Base-by-base conservation (phyloP, 2,888 invertebrate species). In the Melieria picta region DNA sequence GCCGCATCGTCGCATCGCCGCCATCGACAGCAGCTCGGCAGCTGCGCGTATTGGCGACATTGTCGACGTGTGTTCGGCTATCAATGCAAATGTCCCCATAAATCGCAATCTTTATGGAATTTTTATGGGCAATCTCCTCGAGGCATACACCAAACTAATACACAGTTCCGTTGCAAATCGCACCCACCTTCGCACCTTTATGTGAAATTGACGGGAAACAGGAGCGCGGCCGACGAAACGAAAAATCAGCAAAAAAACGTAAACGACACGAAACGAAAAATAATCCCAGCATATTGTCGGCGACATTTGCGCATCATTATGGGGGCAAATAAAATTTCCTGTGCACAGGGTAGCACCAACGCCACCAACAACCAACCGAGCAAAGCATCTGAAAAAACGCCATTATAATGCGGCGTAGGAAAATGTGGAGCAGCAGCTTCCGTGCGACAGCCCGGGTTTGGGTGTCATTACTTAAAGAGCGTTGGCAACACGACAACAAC, bases 71-170 rank as follows among this genome's bases (percentile, higher is more conserved):
- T 50, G 52, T 13, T 57, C n/a, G 52, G 9, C 67, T 71, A 74
- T 74, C 73, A 74, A 71, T 70, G 72, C 72, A 69, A 74, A 74
- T 74, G 65, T 76, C 72, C 74, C 77, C 79, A 81, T 82, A 82
- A 82, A 83, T 82, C 80, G 82, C 79, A 82, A 82, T 82, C 82
- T 82, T 82, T 83, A 83, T 83, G 81, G 82, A 83, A 81, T 82
- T 83, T 82, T 82, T 82, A 83, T 82, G 83, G 83, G 80, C 82
- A 83, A 82, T 82, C 83, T 82, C 82, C 82, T 82, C 80, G 80
- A 83, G 82, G 78, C 80, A 78, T 77, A 77, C 75, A 73, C 76
- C 75, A 73, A 78, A 80, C 82, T 83, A 82, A 83, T 82, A 82
- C 80, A 80, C 71, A 79, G 80, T 82, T 82, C 82, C 83, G 81